These are phyloP conservation scores for Leucophenga varia DNA, from an alignment of 1,140 invertebrate species.

Conservation along the genomic window DNA sequence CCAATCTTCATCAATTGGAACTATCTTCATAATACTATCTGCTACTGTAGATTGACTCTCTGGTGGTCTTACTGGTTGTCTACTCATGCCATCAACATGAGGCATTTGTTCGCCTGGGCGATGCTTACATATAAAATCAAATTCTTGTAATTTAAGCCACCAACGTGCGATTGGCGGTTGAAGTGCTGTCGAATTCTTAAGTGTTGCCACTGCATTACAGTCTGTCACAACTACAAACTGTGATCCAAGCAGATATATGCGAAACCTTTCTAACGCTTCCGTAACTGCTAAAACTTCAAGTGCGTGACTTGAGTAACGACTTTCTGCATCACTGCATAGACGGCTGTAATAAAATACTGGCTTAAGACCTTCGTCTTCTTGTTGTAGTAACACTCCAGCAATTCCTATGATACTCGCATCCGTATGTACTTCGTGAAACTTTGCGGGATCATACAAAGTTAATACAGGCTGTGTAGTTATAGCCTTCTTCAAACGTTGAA, in stretches of 20 bases:
- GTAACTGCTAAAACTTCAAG: constrained; percentile 25
- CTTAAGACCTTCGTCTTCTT: not conserved
- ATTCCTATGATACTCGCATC: no score
- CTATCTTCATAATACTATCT: no score
- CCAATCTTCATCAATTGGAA: constrained; percentile 1
- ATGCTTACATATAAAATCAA: constrained; percentile 1
- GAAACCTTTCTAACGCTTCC: constrained; percentile 11
- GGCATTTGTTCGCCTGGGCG: not conserved
- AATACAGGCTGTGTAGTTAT: not conserved
- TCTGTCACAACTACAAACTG: constrained; percentile 14
- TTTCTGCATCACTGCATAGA: constrained; percentile 19
- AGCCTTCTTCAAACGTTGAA: no score
- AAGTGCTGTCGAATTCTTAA: not conserved
- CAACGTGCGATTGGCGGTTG: constrained; percentile 42
- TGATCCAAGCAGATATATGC: constrained; percentile 8
- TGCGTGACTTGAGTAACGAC: constrained; percentile 27
- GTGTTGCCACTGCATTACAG: constrained; percentile 8
- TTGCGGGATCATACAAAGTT: no score
- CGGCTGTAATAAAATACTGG: constrained; percentile 14
- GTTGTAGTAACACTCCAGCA: not conserved
- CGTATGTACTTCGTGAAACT: no score
- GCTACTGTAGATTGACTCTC: no score
- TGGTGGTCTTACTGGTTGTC: no score
- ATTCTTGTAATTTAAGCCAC: constrained; percentile 27
- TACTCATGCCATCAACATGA: no score